Conservation (phyloP, 2,888 invertebrate genomes). For the Noctua janthe region DNA sequence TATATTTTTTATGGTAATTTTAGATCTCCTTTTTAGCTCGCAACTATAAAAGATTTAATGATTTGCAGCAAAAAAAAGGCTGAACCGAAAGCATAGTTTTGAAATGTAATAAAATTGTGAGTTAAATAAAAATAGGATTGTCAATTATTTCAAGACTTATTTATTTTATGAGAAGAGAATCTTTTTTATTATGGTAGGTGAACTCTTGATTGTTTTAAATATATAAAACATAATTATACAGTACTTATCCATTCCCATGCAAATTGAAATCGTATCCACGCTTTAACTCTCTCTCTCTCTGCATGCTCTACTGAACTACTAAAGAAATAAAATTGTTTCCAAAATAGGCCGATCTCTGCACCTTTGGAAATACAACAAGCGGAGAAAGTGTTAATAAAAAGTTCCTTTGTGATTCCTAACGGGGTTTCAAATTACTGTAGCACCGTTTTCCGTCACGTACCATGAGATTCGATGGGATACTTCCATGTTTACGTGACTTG, state of each 20-base stretch:
- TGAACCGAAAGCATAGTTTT: constrained; percentile 27
- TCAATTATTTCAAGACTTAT: constrained; percentile 19
- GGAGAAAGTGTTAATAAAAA: constrained; percentile 55
- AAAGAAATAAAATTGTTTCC: constrained; percentile 8
- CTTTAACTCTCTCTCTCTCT: constrained; percentile 26
- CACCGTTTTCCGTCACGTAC: constrained; percentile 25
- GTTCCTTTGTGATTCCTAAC: constrained; percentile 38
- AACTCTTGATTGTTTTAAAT: constrained; percentile 16
- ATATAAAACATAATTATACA: constrained; percentile 1
- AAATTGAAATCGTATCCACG: constrained; percentile 5
- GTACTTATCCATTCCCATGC: neutral
- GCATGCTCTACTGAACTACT: constrained; percentile 26
- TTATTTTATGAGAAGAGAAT: constrained; percentile 8
- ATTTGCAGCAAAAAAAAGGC: constrained; percentile 13
- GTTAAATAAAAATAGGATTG: neutral
- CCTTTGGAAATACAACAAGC: neutral
- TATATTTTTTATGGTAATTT: constrained; percentile 42
- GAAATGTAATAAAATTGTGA: constrained; percentile 18
- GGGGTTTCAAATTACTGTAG: neutral
- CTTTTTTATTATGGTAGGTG: neutral
- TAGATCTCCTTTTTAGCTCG: constrained; percentile 25
- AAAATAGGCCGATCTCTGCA: constrained; percentile 13
- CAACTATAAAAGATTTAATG: constrained; percentile 54
- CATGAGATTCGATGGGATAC: neutral
- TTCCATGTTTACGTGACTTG: constrained; percentile 13